Evolutionary conservation across 2,888 invertebrate genomes (phyloP).

Genomic region (Alloplasta piceator): DNA sequence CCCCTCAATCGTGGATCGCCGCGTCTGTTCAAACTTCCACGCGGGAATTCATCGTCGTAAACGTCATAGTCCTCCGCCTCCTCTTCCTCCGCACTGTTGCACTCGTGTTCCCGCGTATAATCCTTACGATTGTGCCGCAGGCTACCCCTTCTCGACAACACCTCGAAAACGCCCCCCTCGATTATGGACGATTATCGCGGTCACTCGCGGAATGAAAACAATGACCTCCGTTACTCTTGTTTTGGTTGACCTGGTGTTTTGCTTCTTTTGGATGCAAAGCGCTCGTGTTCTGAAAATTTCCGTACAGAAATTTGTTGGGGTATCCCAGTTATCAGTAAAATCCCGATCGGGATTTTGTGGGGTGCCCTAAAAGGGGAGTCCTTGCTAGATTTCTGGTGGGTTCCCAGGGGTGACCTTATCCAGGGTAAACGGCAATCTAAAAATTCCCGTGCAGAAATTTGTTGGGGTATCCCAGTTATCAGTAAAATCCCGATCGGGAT

Average conservation of each 20-base stretch:
- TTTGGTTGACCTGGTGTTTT: background rate
- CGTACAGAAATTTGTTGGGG: too few relatives aligned
- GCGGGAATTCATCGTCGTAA: slow-evolving; percentile 23
- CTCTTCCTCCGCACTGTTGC: slow-evolving; percentile 57
- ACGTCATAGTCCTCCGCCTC: slow-evolving; percentile 40
- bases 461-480: too few relatives aligned
- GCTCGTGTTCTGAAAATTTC: too few relatives aligned
- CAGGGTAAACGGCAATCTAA: too few relatives aligned
- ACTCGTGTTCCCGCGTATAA: slow-evolving; percentile 49
- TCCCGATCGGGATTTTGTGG: too few relatives aligned
- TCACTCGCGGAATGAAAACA: slow-evolving; percentile 13
- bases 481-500: too few relatives aligned
- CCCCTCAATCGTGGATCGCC: slow-evolving; percentile 50
- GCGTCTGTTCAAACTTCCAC: slow-evolving; percentile 36
- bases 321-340: too few relatives aligned
- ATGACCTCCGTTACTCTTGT: background rate
- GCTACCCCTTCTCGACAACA: slow-evolving; percentile 59
- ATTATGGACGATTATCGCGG: slow-evolving; percentile 57
- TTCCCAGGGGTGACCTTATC: too few relatives aligned
- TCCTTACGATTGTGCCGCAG: slow-evolving; percentile 53
- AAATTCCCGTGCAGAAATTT: too few relatives aligned
- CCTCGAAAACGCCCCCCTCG: slow-evolving; percentile 62
- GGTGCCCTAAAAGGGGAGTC: too few relatives aligned
- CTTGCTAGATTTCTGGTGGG: too few relatives aligned
- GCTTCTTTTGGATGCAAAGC: background rate